Evolutionary conservation across 2,888 invertebrate genomes (phyloP).

Genomic region (Aromia moschata): DNA sequence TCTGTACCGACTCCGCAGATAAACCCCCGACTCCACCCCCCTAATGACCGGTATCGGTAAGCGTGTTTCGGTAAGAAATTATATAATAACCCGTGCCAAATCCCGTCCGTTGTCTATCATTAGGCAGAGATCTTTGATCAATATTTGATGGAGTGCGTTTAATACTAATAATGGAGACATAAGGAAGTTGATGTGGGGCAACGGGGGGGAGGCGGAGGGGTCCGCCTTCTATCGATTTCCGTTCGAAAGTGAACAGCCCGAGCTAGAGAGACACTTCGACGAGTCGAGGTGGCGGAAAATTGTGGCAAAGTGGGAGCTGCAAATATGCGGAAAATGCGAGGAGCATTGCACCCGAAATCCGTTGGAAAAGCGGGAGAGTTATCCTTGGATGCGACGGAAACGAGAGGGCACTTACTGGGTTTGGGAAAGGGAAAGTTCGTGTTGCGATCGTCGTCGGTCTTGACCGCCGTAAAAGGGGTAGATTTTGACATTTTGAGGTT

Average conservation of each 20-base stretch:
- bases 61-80: conserved; percentile 15
- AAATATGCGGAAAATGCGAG: conserved; percentile 26
- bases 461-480: too few species aligned
- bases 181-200: neutral
- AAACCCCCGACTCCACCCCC: neutral
- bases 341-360: conserved; percentile 3
- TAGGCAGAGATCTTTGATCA: conserved; percentile 27
- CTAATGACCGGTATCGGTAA: neutral
- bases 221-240: conserved; percentile 2
- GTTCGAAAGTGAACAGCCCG: neutral
- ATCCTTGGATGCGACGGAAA: too few species aligned
- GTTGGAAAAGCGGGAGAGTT: neutral
- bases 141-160: conserved; percentile 20
- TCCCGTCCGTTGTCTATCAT: conserved; percentile 14
- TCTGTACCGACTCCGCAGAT: neutral
- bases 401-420: too few species aligned
- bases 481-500: too few species aligned
- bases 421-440: too few species aligned
- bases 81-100: conserved; percentile 25
- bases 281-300: conserved; percentile 32
- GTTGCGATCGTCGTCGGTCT: too few species aligned
- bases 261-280: neutral
- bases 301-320: conserved; percentile 29
- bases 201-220: too few species aligned
- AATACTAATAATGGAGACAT: conserved; percentile 5